Conservation (phyloP, 2,113 vertebrate genomes). For the Notothenia coriiceps region DNA sequence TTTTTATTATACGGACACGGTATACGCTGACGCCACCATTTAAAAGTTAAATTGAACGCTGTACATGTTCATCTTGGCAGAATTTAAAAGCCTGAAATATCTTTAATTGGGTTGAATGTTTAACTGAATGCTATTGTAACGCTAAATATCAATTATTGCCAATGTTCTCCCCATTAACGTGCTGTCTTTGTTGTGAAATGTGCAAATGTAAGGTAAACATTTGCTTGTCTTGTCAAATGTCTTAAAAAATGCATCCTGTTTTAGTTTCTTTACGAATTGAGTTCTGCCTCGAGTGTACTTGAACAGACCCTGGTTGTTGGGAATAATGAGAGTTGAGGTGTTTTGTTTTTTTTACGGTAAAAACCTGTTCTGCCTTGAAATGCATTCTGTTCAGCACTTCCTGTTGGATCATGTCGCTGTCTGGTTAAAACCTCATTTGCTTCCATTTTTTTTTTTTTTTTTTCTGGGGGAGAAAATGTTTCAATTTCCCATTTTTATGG, state of each 20-base stretch:
- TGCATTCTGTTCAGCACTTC: slow-evolving; percentile 46
- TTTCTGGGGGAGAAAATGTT: not conserved
- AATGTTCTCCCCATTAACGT: slow-evolving; percentile 14
- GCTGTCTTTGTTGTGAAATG: slow-evolving; percentile 30
- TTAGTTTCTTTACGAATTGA: not conserved
- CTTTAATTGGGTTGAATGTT: not conserved
- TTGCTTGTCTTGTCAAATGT: slow-evolving; percentile 27
- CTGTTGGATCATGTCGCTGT: slow-evolving; percentile 19
- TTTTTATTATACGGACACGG: not conserved
- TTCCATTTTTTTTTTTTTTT: no score
- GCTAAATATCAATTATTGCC: slow-evolving; percentile 19
- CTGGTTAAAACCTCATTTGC: slow-evolving; percentile 28
- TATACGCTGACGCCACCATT: no score
- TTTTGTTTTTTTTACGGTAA: slow-evolving; percentile 19
- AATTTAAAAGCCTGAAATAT: slow-evolving; percentile 37
- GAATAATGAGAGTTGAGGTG: not conserved
- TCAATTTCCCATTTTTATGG: not conserved
- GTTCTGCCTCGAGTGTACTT: slow-evolving; percentile 44
- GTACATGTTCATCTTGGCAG: slow-evolving; percentile 27
- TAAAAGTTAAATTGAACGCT: not conserved
- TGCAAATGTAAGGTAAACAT: slow-evolving; percentile 1
- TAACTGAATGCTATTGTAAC: slow-evolving; percentile 21
- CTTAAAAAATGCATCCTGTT: slow-evolving; percentile 38
- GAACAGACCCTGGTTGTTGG: slow-evolving; percentile 30
- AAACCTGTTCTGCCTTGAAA: slow-evolving; percentile 58